These are phyloP conservation scores for Coenobita brevimanus DNA, from an alignment of 1,140 invertebrate species.

Conservation along the genomic window DNA sequence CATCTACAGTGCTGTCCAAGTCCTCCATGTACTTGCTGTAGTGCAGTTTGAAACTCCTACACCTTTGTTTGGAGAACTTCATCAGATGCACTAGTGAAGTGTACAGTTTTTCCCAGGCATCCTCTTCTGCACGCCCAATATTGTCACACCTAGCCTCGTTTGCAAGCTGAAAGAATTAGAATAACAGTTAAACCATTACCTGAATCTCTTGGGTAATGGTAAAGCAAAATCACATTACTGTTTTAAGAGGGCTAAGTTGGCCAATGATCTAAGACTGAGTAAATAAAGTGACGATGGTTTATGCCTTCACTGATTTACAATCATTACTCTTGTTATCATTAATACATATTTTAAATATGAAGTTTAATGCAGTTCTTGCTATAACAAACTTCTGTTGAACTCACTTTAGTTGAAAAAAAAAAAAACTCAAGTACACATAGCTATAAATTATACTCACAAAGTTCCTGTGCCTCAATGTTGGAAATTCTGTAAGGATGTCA, in stretches of 20 bases:
- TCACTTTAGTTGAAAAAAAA: background rate
- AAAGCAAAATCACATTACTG: background rate
- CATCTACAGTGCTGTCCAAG: background rate
- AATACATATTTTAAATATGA: too few species aligned
- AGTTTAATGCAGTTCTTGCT: background rate
- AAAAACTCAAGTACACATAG: background rate
- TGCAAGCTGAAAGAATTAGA: background rate
- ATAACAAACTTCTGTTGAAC: background rate
- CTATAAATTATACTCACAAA: background rate
- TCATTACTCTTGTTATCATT: too few species aligned
- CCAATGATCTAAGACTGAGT: too few species aligned
- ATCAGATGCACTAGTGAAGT: background rate
- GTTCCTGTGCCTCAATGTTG: background rate
- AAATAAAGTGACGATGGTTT: too few species aligned
- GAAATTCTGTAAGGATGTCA: background rate
- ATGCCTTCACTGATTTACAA: too few species aligned
- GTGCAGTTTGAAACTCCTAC: conserved; percentile 5
- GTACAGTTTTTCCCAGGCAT: background rate
- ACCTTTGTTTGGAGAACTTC: background rate
- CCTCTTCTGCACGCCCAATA: background rate
- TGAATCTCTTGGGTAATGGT: background rate
- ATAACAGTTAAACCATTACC: background rate
- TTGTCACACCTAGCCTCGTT: background rate
- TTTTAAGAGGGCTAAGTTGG: background rate
- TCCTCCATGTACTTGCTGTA: background rate